These are phyloP conservation scores for Phytoseiulus persimilis DNA, from an alignment of 2,888 invertebrate genomes.

Conservation along the genomic window DNA sequence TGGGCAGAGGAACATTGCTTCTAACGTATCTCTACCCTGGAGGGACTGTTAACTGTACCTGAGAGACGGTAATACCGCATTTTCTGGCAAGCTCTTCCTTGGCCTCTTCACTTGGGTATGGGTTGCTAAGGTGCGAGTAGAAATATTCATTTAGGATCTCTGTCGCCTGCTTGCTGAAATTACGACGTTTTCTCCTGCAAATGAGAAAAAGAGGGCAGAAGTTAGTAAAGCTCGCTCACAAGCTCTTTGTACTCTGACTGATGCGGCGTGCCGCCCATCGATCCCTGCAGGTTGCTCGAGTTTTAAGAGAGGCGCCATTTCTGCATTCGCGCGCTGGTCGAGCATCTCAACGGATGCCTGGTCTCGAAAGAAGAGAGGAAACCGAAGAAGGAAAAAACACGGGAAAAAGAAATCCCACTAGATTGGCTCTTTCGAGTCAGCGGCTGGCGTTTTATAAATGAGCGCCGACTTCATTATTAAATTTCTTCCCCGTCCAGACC, in stretches of 20 bases:
- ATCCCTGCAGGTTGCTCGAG: background rate
- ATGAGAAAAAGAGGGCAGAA: conserved; percentile 6
- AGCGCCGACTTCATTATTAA: conserved; percentile 34
- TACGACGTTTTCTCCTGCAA: conserved; percentile 71
- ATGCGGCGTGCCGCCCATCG: no score
- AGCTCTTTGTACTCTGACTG: no score
- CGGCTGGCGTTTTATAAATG: conserved; percentile 36
- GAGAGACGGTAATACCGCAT: conserved; percentile 94
- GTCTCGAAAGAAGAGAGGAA: background rate
- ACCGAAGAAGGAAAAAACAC: background rate
- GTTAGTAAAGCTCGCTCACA: background rate
- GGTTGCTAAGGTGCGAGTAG: conserved; percentile 98
- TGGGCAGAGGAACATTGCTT: no score
- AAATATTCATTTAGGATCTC: conserved; percentile 99
- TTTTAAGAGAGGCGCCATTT: background rate
- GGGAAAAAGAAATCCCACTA: background rate
- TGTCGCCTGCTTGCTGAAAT: conserved; percentile 99
- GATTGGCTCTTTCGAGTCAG: background rate
- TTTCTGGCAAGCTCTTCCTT: conserved; percentile 98
- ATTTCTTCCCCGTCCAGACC: conserved; percentile 24
- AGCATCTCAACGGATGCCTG: background rate
- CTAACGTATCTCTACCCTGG: no score
- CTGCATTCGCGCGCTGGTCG: background rate
- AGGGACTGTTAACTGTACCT: conserved; percentile 57
- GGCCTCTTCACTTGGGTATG: conserved; percentile 98